Conservation (phyloP, 2,113 vertebrate species). For the Aptenodytes patagonicus region DNA sequence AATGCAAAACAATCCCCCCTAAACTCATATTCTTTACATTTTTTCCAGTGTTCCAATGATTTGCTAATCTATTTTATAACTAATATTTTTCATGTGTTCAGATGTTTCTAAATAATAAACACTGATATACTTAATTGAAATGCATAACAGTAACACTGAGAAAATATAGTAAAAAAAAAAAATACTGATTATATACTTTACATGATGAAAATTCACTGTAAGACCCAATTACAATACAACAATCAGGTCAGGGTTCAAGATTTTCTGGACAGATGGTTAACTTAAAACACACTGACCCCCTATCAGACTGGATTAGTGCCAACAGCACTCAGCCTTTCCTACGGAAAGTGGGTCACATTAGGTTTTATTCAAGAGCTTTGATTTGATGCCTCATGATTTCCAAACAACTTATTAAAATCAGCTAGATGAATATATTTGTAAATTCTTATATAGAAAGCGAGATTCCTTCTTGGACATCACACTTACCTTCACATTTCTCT, state of each 20-base stretch:
- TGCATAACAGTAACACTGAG: neutral
- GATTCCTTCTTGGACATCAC: neutral
- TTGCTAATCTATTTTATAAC: neutral
- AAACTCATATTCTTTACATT: neutral
- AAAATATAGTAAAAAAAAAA: neutral
- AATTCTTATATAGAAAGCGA: neutral
- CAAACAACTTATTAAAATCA: slow-evolving; percentile 46
- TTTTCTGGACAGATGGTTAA: slow-evolving; percentile 72
- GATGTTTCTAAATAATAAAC: neutral
- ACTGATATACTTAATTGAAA: neutral
- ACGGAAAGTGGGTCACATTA: slow-evolving; percentile 40
- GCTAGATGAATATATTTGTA: neutral
- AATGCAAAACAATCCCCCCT: neutral
- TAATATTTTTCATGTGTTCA: neutral
- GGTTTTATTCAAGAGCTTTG: slow-evolving; percentile 59
- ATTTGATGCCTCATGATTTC: slow-evolving; percentile 47
- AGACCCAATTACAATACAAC: slow-evolving; percentile 6
- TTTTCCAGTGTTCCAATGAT: neutral
- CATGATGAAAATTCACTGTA: neutral
- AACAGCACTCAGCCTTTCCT: slow-evolving; percentile 56
- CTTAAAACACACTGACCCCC: slow-evolving; percentile 68
- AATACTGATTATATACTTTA: neutral
- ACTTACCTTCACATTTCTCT: slow-evolving; percentile 95
- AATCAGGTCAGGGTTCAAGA: slow-evolving; percentile 62
- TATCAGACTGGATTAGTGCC: slow-evolving; percentile 63